Evolutionary conservation across 1,140 invertebrate species (phyloP).

Genomic region (Drosophila kanapiae): DNA sequence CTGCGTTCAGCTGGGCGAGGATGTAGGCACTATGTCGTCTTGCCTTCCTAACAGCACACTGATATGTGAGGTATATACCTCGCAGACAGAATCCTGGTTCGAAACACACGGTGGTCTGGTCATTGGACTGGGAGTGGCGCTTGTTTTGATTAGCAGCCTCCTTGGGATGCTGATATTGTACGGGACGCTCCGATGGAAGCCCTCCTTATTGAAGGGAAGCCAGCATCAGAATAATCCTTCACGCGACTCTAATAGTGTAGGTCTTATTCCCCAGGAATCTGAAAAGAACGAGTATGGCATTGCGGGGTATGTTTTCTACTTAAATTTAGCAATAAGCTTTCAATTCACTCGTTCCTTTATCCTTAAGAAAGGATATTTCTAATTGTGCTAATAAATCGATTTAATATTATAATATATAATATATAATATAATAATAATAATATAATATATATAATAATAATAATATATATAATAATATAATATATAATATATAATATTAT

Average conservation of each 20-base stretch:
- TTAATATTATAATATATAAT: too few species aligned
- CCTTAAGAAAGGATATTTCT: neutral
- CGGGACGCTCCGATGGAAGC: conserved; percentile 43
- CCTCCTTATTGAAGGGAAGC: conserved; percentile 42
- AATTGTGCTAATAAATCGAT: neutral
- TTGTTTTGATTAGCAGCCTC: conserved; percentile 30
- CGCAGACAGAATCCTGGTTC: conserved; percentile 39
- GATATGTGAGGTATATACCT: conserved; percentile 1
- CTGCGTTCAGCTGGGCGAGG: conserved; percentile 33
- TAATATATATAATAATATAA: too few species aligned
- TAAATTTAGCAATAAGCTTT: neutral
- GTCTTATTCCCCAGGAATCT: conserved; percentile 32
- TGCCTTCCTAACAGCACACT: conserved; percentile 49
- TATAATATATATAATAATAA: too few species aligned
- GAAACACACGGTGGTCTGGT: conserved; percentile 21
- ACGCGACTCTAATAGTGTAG: conserved; percentile 34
- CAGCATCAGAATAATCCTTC: conserved; percentile 16
- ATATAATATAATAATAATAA: too few species aligned
- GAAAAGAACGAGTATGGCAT: conserved; percentile 14
- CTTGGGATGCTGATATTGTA: conserved; percentile 52
- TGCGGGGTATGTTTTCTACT: conserved; percentile 12
- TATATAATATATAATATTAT: too few species aligned
- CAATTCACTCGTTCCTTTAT: neutral
- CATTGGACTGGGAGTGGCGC: conserved; percentile 31
- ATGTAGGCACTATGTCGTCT: conserved; percentile 20